phyloP scores from a whole-genome alignment of 2,888 invertebrate genomes.

The Elegia similella region DNA sequence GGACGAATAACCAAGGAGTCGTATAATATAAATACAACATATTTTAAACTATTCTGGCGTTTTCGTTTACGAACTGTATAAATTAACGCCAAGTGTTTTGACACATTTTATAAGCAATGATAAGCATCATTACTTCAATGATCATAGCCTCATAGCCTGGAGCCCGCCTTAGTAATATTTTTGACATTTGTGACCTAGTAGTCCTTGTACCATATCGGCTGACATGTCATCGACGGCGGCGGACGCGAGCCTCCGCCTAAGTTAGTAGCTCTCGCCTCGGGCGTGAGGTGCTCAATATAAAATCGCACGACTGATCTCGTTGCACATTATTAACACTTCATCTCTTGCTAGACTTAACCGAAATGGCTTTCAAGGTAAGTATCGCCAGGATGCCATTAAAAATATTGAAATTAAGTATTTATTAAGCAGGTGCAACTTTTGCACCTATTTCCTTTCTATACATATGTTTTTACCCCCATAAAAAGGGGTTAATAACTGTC shows the following conservation, averaged over 20 bases:
- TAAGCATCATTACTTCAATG: background rate
- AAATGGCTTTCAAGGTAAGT: constrained; percentile 44
- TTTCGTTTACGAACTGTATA: no score
- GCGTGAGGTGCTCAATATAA: constrained; percentile 34
- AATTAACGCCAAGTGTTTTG: no score
- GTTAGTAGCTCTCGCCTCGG: constrained; percentile 29
- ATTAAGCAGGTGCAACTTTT: no score
- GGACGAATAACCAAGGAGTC: no score
- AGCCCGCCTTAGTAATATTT: constrained; percentile 16
- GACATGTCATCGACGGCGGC: constrained; percentile 35
- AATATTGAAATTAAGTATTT: no score
- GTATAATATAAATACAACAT: no score
- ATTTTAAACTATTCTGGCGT: no score
- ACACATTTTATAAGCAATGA: background rate
- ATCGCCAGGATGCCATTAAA: no score
- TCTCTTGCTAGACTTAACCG: constrained; percentile 25
- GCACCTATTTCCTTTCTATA: no score
- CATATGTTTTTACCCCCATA: no score
- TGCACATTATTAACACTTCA: constrained; percentile 30
- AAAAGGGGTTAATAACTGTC: no score
- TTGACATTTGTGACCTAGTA: constrained; percentile 32
- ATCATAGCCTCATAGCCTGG: background rate
- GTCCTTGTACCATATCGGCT: constrained; percentile 44
- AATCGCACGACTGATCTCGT: constrained; percentile 27
- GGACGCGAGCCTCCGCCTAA: constrained; percentile 20